Evolutionary conservation across 2,113 vertebrate species (phyloP).

Genomic region (Tenebrosternarchus preto): DNA sequence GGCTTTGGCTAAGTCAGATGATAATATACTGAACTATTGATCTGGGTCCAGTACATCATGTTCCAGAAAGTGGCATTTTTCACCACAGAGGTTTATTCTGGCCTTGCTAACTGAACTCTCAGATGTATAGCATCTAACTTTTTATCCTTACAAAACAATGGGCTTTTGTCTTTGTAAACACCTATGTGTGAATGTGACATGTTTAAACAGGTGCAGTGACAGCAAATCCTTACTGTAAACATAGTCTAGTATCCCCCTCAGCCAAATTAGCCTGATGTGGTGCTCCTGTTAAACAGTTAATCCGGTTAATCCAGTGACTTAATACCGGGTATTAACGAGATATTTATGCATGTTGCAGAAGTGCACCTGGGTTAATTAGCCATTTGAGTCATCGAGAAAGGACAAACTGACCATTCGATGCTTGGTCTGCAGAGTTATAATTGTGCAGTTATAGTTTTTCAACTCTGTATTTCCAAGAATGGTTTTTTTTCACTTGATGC

Average conservation of each 20-base stretch:
- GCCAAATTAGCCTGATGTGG: neutral
- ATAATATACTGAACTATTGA: no score
- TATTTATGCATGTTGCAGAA: neutral
- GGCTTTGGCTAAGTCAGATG: neutral
- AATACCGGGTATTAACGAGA: neutral
- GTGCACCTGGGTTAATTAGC: neutral
- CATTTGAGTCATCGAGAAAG: neutral
- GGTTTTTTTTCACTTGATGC: no score
- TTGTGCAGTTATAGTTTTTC: neutral
- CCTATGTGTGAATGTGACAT: neutral
- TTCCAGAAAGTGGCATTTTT: neutral
- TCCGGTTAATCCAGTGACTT: neutral
- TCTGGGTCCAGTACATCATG: neutral
- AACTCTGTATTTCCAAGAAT: no score
- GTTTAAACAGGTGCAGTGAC: slow-evolving; percentile 12
- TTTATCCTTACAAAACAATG: slow-evolving; percentile 14
- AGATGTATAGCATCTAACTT: neutral
- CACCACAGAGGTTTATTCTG: neutral
- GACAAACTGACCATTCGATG: neutral
- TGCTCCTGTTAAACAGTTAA: neutral
- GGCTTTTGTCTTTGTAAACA: neutral
- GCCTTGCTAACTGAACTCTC: neutral
- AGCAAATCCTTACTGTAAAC: slow-evolving; percentile 5
- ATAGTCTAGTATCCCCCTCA: neutral
- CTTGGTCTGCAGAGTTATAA: no score